Evolutionary conservation across 2,113 vertebrate species (phyloP), one percentile per base, ranked within the genome.

Genomic region (Heterocephalus glaber): DNA sequence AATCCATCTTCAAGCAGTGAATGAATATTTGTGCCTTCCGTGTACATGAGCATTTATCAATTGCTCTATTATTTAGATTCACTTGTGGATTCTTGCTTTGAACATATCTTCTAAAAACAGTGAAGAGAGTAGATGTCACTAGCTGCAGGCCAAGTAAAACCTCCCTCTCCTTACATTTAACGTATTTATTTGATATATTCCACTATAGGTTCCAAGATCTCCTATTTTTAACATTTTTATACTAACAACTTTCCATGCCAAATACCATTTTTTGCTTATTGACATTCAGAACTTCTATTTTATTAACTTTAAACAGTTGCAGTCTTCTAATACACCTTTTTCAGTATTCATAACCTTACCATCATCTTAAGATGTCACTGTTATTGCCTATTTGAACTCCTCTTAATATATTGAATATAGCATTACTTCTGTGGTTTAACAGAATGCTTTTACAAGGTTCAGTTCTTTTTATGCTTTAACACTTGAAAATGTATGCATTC

Each of bases 391-490:
- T 88, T 90, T 93, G 13, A 24, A 68, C 63, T 68, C 24, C n/a
- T 86, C 52, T 0, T 79, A 49, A 63, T 86, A n/a, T 58, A 83
- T 52, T 80, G 41, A 72, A 14, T 61, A 72, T 54, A 88, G 35
- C 7, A 81, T 88, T 80, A 41, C 28, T 95, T 85, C 26, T 83
- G 2, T 58, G 17, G 7, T 63, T 94, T 87, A 8, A 54, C 54
- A 90, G n/a, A 93, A 1, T 68, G 79, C 7, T 72, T 88, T 54
- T 3, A 54, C 13, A 35, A 44, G 24, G 0, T 77, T 83, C 35
- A 84, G 19, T 13, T 86, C 35, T 47, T 95, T 94, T 95, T 81
- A 47, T 38, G 35, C 47, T 28, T 49, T 87, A 66, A 84, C 54
- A 6, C 12, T 77, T 58, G 74, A 63, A 74, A 68, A 20, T 60